phyloP scores from a whole-genome alignment of 2,888 invertebrate species.

The Dione vanillae region DNA sequence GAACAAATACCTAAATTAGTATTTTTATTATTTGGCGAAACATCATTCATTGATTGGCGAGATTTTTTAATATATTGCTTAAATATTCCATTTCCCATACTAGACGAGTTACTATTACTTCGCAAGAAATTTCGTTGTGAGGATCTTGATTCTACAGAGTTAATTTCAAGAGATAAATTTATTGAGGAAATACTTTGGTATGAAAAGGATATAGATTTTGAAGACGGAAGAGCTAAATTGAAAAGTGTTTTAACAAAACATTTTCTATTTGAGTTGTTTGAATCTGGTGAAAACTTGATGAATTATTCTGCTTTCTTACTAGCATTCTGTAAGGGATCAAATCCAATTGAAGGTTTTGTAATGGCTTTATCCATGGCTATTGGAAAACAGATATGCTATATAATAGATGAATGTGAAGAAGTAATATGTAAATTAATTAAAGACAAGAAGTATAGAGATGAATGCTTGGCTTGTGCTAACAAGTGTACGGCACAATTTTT shows the following conservation, averaged over 20 bases:
- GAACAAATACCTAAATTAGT: conserved; percentile 75
- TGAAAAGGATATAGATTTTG: conserved; percentile 63
- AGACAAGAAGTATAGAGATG: conserved; percentile 69
- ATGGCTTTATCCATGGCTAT: conserved; percentile 83
- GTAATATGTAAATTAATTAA: conserved; percentile 72
- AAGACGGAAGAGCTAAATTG: conserved; percentile 57
- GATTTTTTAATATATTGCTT: conserved; percentile 86
- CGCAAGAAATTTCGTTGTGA: conserved; percentile 75
- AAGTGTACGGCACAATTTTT: conserved; percentile 66
- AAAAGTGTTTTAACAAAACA: conserved; percentile 76
- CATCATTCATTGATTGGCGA: conserved; percentile 86
- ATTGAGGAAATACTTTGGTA: conserved; percentile 69
- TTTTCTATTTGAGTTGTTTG: conserved; percentile 84
- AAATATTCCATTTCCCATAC: conserved; percentile 81
- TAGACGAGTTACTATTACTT: conserved; percentile 79
- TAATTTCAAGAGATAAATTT: conserved; percentile 66
- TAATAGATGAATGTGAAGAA: conserved; percentile 74
- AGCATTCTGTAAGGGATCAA: conserved; percentile 85
- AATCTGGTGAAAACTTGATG: conserved; percentile 70
- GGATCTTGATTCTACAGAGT: conserved; percentile 72
- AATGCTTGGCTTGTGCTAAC: conserved; percentile 65
- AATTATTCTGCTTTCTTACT: conserved; percentile 87
- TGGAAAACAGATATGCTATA: conserved; percentile 81
- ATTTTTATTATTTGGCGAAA: conserved; percentile 79
- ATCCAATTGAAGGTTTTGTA: conserved; percentile 82